Evolutionary conservation across 2,888 invertebrate genomes (phyloP).

Genomic region (Geophilus truncorum): DNA sequence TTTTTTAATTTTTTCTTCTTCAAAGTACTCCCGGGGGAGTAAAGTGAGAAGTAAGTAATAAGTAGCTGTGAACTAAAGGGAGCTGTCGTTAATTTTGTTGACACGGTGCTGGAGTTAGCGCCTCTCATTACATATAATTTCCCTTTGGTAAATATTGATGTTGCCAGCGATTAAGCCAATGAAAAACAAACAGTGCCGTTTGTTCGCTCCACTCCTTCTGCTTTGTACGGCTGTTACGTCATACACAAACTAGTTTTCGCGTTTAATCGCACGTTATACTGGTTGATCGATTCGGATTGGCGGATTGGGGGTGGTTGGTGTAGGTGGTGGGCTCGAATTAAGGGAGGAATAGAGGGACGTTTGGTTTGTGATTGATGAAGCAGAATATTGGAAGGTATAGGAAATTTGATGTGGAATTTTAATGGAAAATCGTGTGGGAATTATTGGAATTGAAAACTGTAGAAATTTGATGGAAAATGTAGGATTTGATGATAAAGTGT

Average conservation of each 20-base stretch:
- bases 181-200: slow-evolving; percentile 3
- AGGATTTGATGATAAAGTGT: too few species aligned
- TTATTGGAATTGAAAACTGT: too few species aligned
- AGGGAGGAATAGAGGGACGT: too few species aligned
- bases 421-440: too few species aligned
- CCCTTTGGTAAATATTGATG: slow-evolving; percentile 10
- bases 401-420: too few species aligned
- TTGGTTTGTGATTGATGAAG: too few species aligned
- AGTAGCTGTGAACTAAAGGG: slow-evolving; percentile 5
- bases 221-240: background rate
- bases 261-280: too few species aligned
- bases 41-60: slow-evolving; percentile 10
- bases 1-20: background rate
- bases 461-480: too few species aligned
- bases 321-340: too few species aligned
- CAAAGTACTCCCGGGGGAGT: background rate
- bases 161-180: background rate
- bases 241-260: background rate
- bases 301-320: too few species aligned
- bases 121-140: slow-evolving; percentile 4
- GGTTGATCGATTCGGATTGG: too few species aligned
- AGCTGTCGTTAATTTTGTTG: slow-evolving; percentile 10
- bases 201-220: background rate
- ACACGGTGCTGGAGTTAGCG: slow-evolving; percentile 10
- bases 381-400: too few species aligned